These are phyloP conservation scores for Synergus laeviventris DNA, from an alignment of 2,888 invertebrate genomes.

Conservation along the genomic window DNA sequence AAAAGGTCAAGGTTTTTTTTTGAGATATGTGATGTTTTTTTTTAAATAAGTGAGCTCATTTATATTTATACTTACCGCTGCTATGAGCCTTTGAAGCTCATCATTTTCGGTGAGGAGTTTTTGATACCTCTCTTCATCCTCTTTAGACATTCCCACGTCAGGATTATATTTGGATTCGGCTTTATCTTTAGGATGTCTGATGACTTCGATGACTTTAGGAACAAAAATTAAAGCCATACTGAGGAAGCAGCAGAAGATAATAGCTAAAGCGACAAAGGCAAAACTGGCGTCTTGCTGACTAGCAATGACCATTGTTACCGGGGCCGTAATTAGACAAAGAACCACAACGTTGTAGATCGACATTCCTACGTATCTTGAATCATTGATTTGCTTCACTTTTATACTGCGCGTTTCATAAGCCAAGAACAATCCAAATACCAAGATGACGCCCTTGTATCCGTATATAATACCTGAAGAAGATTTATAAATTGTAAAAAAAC, in stretches of 20 bases:
- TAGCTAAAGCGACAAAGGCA: conserved; percentile 96
- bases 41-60: background rate
- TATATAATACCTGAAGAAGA: conserved; percentile 89
- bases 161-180: conserved; percentile 92
- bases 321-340: conserved; percentile 97
- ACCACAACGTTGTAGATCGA: conserved; percentile 99
- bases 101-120: conserved; percentile 96
- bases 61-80: conserved; percentile 83
- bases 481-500: conserved; percentile 12
- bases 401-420: conserved; percentile 99
- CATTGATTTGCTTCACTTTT: conserved; percentile 98
- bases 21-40: too few relatives aligned
- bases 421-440: conserved; percentile 97
- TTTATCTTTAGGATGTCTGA: conserved; percentile 91
- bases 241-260: conserved; percentile 98
- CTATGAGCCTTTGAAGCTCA: conserved; percentile 95
- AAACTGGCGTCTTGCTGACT: conserved; percentile 98
- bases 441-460: conserved; percentile 96
- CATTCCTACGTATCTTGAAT: conserved; percentile 98
- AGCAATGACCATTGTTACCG: conserved; percentile 97
- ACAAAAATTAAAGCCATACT: conserved; percentile 99
- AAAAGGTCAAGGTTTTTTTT: too few relatives aligned
- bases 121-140: conserved; percentile 96
- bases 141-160: conserved; percentile 88
- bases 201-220: conserved; percentile 97